Evolutionary conservation across 2,888 invertebrate genomes (phyloP).

Genomic region (Tinea semifulvella): DNA sequence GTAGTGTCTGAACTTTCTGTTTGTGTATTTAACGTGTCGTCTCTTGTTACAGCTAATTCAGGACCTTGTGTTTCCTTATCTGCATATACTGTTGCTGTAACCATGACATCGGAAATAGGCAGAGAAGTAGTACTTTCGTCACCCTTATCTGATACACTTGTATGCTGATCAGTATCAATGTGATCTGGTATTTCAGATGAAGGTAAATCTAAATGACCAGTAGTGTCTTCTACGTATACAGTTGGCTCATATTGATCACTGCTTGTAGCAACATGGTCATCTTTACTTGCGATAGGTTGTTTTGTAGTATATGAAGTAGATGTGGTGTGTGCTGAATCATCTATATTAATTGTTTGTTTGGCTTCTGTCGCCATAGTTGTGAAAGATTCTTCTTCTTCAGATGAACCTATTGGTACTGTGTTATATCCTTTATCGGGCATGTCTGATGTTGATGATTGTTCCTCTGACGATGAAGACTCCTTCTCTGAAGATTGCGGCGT

Average conservation of each 20-base stretch:
- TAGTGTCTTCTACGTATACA: not conserved
- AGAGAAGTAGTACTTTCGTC: not conserved
- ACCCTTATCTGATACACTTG: not conserved
- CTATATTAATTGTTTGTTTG: conserved; percentile 1
- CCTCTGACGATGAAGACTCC: too few relatives aligned
- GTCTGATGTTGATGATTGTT: conserved; percentile 3
- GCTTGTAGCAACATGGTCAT: not conserved
- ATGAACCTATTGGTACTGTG: conserved; percentile 7
- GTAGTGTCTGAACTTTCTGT: conserved; percentile 13
- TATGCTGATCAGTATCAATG: not conserved
- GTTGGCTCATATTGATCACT: not conserved
- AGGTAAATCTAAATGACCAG: not conserved
- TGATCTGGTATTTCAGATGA: not conserved
- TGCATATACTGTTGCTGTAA: not conserved
- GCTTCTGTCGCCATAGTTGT: not conserved
- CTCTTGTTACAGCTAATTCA: not conserved
- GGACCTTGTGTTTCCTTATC: not conserved
- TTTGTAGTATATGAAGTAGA: not conserved
- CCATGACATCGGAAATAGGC: not conserved
- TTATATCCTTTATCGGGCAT: conserved; percentile 16
- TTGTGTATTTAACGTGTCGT: not conserved
- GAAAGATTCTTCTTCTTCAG: conserved; percentile 4
- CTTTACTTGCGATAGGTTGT: not conserved
- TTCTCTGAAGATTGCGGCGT: too few relatives aligned
- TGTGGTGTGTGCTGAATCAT: not conserved